These are phyloP conservation scores for Argyresthia goedartella DNA, from an alignment of 2,888 invertebrate species.

Conservation along the genomic window DNA sequence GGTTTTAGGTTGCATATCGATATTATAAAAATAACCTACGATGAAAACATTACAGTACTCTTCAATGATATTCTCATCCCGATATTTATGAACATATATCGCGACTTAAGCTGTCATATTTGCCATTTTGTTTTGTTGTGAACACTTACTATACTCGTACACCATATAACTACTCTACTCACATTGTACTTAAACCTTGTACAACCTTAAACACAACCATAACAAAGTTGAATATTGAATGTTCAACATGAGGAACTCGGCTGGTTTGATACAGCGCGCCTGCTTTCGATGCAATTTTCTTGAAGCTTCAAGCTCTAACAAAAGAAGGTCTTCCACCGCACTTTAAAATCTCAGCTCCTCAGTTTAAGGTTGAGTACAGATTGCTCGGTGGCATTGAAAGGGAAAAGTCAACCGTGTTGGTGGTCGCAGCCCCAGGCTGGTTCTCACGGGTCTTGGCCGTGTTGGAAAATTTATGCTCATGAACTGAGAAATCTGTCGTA, in stretches of 20 bases:
- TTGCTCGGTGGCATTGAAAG: conserved; percentile 33
- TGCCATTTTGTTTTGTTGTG: conserved; percentile 51
- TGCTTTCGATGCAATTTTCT: conserved; percentile 43
- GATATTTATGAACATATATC: conserved; percentile 39
- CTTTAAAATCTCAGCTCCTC: conserved; percentile 9
- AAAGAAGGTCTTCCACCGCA: neutral
- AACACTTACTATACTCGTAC: conserved; percentile 14
- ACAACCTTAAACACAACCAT: neutral
- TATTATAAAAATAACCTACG: no score
- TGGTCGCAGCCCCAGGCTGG: conserved; percentile 57
- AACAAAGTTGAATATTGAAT: neutral
- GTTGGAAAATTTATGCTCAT: conserved; percentile 68
- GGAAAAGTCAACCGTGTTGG: conserved; percentile 63
- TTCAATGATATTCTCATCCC: conserved; percentile 42
- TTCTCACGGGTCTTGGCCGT: conserved; percentile 64
- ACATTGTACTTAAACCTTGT: conserved; percentile 17
- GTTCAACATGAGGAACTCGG: neutral
- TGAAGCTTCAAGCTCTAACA: conserved; percentile 43
- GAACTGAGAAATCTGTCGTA: conserved; percentile 68
- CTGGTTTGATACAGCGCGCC: conserved; percentile 11
- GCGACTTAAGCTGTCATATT: conserved; percentile 21
- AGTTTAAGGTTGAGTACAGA: conserved; percentile 26
- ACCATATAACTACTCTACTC: conserved; percentile 15
- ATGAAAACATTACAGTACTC: conserved; percentile 8
- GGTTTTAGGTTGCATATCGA: no score